Conservation (phyloP, 2,113 vertebrate species). For the Peucedramus taeniatus region DNA sequence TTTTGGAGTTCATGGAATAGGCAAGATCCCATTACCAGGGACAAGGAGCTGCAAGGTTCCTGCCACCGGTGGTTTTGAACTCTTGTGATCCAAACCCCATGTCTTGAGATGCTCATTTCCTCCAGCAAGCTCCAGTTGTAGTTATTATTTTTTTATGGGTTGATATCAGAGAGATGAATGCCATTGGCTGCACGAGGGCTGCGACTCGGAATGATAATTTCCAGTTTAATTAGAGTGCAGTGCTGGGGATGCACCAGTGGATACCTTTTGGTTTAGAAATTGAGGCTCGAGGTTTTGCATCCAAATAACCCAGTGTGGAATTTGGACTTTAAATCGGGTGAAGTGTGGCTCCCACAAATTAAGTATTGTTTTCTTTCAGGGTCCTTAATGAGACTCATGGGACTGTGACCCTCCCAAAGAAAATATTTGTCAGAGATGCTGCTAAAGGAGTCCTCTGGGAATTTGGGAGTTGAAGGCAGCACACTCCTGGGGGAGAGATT, state of each 20-base stretch:
- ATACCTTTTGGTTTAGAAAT: neutral
- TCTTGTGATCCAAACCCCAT: neutral
- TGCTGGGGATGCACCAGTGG: neutral
- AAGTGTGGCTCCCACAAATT: neutral
- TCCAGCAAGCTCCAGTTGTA: neutral
- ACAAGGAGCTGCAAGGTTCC: neutral
- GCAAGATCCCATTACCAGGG: conserved; percentile 11
- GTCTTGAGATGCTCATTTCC: neutral
- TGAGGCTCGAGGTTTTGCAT: neutral
- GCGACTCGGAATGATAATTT: neutral
- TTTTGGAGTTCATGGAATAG: conserved; percentile 1
- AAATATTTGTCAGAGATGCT: neutral
- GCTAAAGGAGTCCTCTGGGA: neutral
- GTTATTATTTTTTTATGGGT: neutral
- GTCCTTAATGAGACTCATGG: neutral
- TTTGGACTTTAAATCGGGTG: neutral
- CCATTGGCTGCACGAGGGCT: neutral
- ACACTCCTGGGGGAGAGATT: neutral
- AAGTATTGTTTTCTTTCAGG: neutral
- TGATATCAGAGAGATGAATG: neutral
- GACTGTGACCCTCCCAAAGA: neutral
- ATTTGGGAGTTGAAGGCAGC: neutral
- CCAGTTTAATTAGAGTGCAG: neutral
- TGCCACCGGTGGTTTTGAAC: neutral
- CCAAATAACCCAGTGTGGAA: neutral